Base-by-base conservation (phyloP, 2,113 vertebrate genomes). In the Takifugu bimaculatus region DNA sequence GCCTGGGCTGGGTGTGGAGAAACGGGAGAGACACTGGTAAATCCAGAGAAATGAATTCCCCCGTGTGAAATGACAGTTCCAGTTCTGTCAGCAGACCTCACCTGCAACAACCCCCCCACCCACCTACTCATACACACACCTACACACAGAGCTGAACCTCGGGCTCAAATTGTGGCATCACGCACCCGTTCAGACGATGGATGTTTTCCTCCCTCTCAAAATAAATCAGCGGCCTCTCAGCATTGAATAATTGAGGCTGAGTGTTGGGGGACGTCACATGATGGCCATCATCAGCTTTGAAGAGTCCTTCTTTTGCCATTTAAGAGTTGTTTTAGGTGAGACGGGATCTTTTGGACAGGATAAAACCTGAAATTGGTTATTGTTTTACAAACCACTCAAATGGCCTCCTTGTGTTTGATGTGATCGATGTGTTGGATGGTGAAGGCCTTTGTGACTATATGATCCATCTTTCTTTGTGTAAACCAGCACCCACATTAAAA, bases 11-110 rank as follows among this genome's bases (percentile, higher is more conserved):
- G 20, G 13, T 13, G 26, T 4, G 6, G 49, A 47, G 10, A 29
- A 11, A 14, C 27, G 9, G 50, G 45, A 44, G 47, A 73, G 26
- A 72, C 15, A 58, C 42, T 27, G 26, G 54, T 58, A 72, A 68
- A 77, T 76, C 66, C 54, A 65, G 65, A 75, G 70, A 83, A 76
- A 85, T 63, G 29, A 69, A 81, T 61, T 50, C 57, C 68, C 55
- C 64, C 25, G 65, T 74, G 70, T 81, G 75, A 83, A 83, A 75
- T 87, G 87, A 85, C 85, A 86, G 82, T 74, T 80, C 78, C 83
- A 82, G 77, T 84, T 87, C 81, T 85, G 84, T 84, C 84, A 80
- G 73, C 75, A 82, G 83, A 72, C 63, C 72, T 83, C 82, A 82
- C 82, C 80, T 75, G 80, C 66, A 70, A 26, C 45, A 4, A 25